A percentile compares a stretch with the other conserved stretches of the same genome.
phyloP scores from a whole-genome alignment of 2,113 vertebrate species.

The Laticauda laticaudata region DNA sequence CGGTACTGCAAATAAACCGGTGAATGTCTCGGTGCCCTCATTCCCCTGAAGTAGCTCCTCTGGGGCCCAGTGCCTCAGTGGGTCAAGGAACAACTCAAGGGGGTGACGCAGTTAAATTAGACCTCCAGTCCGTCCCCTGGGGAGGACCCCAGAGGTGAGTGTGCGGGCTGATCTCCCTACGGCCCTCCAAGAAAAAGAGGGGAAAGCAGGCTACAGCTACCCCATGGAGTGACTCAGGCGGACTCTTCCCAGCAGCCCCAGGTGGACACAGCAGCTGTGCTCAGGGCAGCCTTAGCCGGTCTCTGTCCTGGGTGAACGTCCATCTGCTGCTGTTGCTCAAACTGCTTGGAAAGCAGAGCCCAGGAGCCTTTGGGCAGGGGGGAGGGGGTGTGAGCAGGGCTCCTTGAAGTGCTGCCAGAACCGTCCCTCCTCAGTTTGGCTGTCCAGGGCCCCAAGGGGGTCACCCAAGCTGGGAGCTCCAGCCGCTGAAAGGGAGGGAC shows the following conservation, averaged over 20 bases:
- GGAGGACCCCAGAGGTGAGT: not conserved
- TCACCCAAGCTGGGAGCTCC: not conserved
- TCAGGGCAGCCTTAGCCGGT: not conserved
- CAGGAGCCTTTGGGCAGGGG: not conserved
- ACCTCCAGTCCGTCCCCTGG: not conserved
- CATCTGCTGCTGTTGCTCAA: not conserved
- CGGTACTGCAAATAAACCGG: not conserved
- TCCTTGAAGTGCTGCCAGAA: too few relatives aligned
- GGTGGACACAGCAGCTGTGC: not conserved
- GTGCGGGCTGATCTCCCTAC: not conserved
- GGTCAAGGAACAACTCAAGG: not conserved
- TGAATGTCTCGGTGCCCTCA: rapidly evolving
- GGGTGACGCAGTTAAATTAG: not conserved
- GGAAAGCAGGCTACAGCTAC: not conserved
- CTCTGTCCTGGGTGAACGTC: not conserved
- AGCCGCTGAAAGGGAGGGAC: not conserved
- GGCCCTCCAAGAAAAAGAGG: not conserved
- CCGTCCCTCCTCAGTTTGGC: not conserved
- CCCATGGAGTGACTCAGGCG: not conserved
- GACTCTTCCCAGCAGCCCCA: not conserved
- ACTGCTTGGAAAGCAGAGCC: not conserved
- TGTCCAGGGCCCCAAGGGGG: not conserved
- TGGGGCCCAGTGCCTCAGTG: not conserved
- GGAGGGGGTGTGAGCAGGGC: not conserved
- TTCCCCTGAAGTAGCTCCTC: not conserved